phyloP scores from a whole-genome alignment of 64 coral and sea anemone genomes.

The Montipora capricornis region DNA sequence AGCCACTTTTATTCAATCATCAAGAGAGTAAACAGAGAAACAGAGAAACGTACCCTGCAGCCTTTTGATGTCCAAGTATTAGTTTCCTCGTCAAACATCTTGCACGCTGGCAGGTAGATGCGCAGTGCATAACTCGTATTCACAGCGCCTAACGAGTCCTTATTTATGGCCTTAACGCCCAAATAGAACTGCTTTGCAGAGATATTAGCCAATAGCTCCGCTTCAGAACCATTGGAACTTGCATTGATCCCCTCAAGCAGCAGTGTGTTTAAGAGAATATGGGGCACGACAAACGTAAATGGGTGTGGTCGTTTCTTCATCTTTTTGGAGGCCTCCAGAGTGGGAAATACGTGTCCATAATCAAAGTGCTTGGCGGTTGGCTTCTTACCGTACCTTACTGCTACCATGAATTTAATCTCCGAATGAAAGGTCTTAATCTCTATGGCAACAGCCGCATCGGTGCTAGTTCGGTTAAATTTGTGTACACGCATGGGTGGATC shows the following conservation, averaged over 20 bases:
- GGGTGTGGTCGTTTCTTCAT: slow-evolving; percentile 91
- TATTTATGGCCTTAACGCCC: slow-evolving; percentile 88
- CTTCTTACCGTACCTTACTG: slow-evolving; percentile 69
- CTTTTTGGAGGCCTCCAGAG: slow-evolving; percentile 71
- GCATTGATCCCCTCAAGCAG: slow-evolving; percentile 49
- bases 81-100: slow-evolving; percentile 85
- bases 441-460: slow-evolving; percentile 67
- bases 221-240: slow-evolving; percentile 48
- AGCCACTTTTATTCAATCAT: too few relatives aligned
- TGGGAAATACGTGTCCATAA: slow-evolving; percentile 76
- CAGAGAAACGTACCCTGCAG: slow-evolving; percentile 55
- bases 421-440: slow-evolving; percentile 78
- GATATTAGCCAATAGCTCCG: background rate
- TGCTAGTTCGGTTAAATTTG: slow-evolving; percentile 89
- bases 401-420: slow-evolving; percentile 67
- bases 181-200: slow-evolving; percentile 69
- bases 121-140: slow-evolving; percentile 86
- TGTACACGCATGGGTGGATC: slow-evolving; percentile 93
- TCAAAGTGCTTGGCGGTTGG: slow-evolving; percentile 83
- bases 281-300: slow-evolving; percentile 81
- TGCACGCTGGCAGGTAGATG: slow-evolving; percentile 90
- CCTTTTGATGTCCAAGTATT: slow-evolving; percentile 91
- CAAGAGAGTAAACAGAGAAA: background rate
- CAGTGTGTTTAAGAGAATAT: slow-evolving; percentile 55
- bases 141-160: slow-evolving; percentile 38